Base-by-base conservation (phyloP, 2,888 invertebrate species). In the Lamellibrachia satsuma region DNA sequence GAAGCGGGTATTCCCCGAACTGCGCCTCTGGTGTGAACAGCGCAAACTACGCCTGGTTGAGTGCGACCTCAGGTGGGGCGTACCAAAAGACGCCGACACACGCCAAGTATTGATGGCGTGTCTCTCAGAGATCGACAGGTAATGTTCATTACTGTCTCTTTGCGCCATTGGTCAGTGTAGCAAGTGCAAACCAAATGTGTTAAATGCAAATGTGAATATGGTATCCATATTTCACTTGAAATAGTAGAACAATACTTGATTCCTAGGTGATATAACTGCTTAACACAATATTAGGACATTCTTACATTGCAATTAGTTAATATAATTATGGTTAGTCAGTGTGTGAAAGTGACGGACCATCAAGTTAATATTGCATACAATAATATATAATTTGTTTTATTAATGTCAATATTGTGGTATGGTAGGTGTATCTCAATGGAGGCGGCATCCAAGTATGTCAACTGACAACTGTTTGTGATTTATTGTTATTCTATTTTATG, bases 61-160 rank as follows among this genome's bases (percentile, higher is more conserved):
- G 93, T 96, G 96, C 95, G 96, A 96, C 93, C 93, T 96, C 75
- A 94, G 96, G 51, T 96, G 96, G 96, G 96, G 96, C 8, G 95
- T 96, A 22, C 96, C 96, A 6, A 95, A 95, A 92, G 96, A 96
- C 93, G 94, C 96, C 1, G 95, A 95, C 15, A 95, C 95, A 8
- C 93, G 93, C 7, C 95, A 95, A n/a, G 95, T 96, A 0, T 95
- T 96, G 57, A 93, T 94, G n/a, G 95, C 95, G 51, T 96, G 96
- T 94, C 93, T 96, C 55, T 96, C 96, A 90, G 96, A 96, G 93
- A 94, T 96, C 39, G 96, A 96, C 92, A 93, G 95, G 92, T 75
- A 75, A 57, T 57, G 11, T 57, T 57, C 9, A 11, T 57, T 11
- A 11, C 11, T 57, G 57, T 57, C 8, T 8, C 57, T 57, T 11